Conservation (phyloP, 2,113 vertebrate species). For the Hydrolagus affinis region DNA sequence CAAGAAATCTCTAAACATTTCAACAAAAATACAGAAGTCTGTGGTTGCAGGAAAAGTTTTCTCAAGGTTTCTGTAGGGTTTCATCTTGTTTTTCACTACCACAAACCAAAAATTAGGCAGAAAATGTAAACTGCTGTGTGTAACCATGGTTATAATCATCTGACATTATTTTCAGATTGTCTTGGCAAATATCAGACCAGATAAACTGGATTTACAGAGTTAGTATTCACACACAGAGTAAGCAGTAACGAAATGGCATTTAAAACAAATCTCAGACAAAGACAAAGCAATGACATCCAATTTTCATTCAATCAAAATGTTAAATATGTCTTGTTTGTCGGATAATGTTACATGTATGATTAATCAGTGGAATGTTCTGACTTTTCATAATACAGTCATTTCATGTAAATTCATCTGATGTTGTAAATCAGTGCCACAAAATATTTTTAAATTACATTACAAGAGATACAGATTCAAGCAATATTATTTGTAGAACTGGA, state of each 20-base stretch:
- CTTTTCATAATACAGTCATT: background rate
- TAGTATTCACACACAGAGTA: background rate
- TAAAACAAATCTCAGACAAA: background rate
- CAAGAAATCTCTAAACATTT: background rate
- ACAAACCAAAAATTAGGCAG: constrained; percentile 3
- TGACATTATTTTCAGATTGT: constrained; percentile 23
- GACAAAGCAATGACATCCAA: constrained; percentile 4
- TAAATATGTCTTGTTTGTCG: background rate
- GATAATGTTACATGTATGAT: background rate
- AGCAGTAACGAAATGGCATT: constrained; percentile 14
- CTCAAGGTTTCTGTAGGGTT: background rate
- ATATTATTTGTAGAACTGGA: too few relatives aligned
- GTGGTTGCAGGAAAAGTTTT: background rate
- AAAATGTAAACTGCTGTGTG: constrained; percentile 36
- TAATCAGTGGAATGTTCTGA: background rate
- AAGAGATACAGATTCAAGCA: too few relatives aligned
- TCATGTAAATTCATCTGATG: background rate
- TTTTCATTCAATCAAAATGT: constrained; percentile 15
- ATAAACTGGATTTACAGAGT: constrained; percentile 6
- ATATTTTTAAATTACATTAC: too few relatives aligned
- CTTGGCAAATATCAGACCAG: background rate
- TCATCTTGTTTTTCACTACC: background rate
- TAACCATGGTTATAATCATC: constrained; percentile 40
- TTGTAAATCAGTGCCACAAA: too few relatives aligned
- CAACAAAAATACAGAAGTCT: background rate